Evolutionary conservation across 2,888 invertebrate genomes (phyloP), one percentile per base, ranked within the genome.

Genomic region (Mayetiola destructor): DNA sequence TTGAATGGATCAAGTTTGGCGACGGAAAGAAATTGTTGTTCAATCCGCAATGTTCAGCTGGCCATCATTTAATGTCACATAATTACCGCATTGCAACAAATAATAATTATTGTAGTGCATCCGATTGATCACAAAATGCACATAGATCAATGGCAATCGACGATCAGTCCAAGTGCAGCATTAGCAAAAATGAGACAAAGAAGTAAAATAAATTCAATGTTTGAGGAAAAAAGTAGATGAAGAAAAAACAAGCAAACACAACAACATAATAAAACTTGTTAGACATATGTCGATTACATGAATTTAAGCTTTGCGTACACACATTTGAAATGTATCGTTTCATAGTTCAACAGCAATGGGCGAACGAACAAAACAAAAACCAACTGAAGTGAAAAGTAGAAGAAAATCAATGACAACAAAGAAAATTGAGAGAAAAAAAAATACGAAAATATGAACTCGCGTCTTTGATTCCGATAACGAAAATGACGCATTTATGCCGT

Each of bases 201-300:
- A 42, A 21, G 27, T 14, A n/a, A 27, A 48, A 48, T n/a, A 27
- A 8, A 27, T 9, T 12, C 21, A 21, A 40, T 20, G 21, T 12
- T 12, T 12, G 21, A 20, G 23, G 21, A 20, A 23, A 21, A 40
- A 40, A 20, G 23, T 4, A 39, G 4, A 16, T 4, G 39, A 39
- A 8, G 20, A 39, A 39, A 39, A 39, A n/a, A 21, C n/a, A n/a
- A n/a, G n/a, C n/a, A n/a, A 48, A 23, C 48, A 48, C 27, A 48
- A 48, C 48, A 48, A 48, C 48, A 48, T 48, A 48, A 48, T 48
- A 48, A 48, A 48, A 48, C 48, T 48, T 48, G 48, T 48, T 48
- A 48, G 48, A 48, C 48, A 48, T n/a, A 48, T 48, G 48, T 48
- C 48, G 48, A 48, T 48, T 48, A 48, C 48, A 48, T 48, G 48